Percentiles rank a stretch among this genome's conserved stretches.
These are phyloP conservation scores for Hylia prasina DNA, from an alignment of 2,113 vertebrate species.

Conservation along the genomic window DNA sequence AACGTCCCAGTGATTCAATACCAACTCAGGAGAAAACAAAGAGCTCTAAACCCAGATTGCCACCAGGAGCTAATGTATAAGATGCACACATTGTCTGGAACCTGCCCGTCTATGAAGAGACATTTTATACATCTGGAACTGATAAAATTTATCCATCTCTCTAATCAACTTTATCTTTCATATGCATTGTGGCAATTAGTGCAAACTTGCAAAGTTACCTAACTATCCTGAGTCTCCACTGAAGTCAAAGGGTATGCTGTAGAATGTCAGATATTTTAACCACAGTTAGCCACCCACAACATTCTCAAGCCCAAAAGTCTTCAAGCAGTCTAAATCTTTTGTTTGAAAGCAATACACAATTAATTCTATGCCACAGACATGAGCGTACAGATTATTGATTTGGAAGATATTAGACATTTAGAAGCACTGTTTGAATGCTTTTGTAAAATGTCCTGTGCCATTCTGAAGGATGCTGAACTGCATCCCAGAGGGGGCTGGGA, in stretches of 20 bases:
- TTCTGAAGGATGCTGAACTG: background rate
- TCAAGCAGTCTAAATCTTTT: background rate
- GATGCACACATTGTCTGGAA: background rate
- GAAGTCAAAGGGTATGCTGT: background rate
- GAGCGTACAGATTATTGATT: background rate
- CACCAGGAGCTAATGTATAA: background rate
- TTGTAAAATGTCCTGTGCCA: background rate
- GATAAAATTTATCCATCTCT: background rate
- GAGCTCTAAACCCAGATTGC: background rate
- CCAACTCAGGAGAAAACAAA: background rate
- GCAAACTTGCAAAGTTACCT: background rate
- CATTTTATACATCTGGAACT: background rate
- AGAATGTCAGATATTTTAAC: background rate
- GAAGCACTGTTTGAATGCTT: background rate
- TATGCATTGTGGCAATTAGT: background rate
- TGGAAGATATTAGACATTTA: background rate
- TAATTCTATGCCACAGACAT: background rate
- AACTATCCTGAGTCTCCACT: background rate
- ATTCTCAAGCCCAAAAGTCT: background rate
- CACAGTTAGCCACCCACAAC: background rate
- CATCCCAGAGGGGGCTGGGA: background rate
- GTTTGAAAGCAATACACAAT: background rate
- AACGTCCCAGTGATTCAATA: background rate
- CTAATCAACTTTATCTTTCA: background rate
- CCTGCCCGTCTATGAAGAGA: background rate